phyloP scores from a whole-genome alignment of 2,113 vertebrate genomes.

The Psilopogon haemacephalus region DNA sequence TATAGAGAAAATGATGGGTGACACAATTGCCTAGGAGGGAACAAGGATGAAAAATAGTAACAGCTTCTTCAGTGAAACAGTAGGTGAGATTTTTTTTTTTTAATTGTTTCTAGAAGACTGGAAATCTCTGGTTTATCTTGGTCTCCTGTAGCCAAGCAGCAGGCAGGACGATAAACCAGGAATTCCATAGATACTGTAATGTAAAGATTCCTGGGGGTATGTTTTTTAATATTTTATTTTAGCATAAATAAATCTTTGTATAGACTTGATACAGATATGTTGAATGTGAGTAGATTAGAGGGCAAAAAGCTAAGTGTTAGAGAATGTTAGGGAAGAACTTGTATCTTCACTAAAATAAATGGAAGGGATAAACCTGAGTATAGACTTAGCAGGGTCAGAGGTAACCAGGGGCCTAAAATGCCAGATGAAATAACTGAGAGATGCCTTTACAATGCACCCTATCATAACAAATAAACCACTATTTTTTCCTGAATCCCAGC shows the following conservation, averaged over 20 bases:
- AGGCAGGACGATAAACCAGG: neutral
- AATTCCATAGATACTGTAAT: neutral
- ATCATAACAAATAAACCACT: neutral
- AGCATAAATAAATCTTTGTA: neutral
- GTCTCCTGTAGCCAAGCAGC: neutral
- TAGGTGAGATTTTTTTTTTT: neutral
- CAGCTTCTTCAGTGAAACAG: neutral
- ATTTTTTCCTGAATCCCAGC: neutral
- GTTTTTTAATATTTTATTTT: neutral
- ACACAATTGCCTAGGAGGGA: neutral
- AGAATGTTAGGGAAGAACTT: neutral
- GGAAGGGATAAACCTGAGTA: neutral
- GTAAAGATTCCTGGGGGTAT: neutral
- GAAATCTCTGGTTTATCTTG: neutral
- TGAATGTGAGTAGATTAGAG: neutral
- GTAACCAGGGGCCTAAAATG: neutral
- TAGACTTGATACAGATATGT: neutral
- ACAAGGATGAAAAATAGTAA: neutral
- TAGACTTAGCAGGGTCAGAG: neutral
- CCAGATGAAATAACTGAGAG: neutral
- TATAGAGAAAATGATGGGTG: neutral
- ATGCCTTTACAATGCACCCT: neutral
- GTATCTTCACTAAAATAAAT: neutral
- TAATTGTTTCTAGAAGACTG: neutral
- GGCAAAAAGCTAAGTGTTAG: neutral